Percentiles rank a stretch among this genome's conserved stretches.
Evolutionary conservation across 2,888 invertebrate genomes (phyloP).

Genomic region (Hetaerina titia): DNA sequence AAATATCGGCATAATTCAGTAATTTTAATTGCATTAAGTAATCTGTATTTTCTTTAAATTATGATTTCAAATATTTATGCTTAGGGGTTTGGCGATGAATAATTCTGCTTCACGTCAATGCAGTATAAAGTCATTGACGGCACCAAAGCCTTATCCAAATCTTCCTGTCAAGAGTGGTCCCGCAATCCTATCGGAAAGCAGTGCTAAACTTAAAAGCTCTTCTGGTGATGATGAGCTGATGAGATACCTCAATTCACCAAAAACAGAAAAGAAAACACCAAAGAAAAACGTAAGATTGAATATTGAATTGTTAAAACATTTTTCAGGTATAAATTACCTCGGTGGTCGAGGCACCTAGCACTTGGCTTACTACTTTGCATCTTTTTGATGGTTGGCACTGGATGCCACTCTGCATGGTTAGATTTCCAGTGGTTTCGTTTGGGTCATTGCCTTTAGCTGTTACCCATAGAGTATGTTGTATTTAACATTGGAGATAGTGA

Average conservation of each 20-base stretch:
- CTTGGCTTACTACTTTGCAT: too few relatives aligned
- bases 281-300: background rate
- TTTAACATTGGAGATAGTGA: too few relatives aligned
- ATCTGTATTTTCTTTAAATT: background rate
- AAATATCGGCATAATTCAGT: too few relatives aligned
- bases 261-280: background rate
- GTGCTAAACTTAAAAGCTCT: background rate
- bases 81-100: background rate
- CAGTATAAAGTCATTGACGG: background rate
- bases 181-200: background rate
- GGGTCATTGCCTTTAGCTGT: too few relatives aligned
- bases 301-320: too few relatives aligned
- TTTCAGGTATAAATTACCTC: too few relatives aligned
- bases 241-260: slow-evolving; percentile 43
- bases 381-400: too few relatives aligned
- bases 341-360: too few relatives aligned
- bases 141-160: slow-evolving; percentile 20
- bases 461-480: too few relatives aligned
- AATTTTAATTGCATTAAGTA: background rate
- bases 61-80: background rate
- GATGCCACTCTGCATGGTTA: too few relatives aligned
- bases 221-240: slow-evolving; percentile 41
- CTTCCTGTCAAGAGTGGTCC: background rate
- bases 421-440: too few relatives aligned
- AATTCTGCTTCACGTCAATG: background rate